Percentiles rank a stretch among this genome's conserved stretches.
Conservation (phyloP, 2,888 invertebrate species). For the Prosopocoilus inquinatus region DNA sequence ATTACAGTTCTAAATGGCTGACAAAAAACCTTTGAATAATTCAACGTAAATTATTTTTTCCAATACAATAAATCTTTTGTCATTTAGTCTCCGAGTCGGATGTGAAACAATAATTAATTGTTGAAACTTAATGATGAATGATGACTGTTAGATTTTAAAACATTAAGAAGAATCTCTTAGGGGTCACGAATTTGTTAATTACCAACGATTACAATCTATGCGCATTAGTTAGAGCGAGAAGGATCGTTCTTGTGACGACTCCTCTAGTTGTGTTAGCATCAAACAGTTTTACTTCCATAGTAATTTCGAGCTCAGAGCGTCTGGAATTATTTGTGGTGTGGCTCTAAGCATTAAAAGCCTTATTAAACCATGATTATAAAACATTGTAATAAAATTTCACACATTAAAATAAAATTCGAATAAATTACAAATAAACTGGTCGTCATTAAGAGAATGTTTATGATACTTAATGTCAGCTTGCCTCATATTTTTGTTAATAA, state of each 20-base stretch:
- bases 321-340: constrained; percentile 43
- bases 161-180: constrained; percentile 43
- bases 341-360: constrained; percentile 48
- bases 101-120: constrained; percentile 50
- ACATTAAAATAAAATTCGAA: constrained; percentile 54
- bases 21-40: constrained; percentile 30
- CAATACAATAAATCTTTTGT: constrained; percentile 51
- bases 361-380: constrained; percentile 54
- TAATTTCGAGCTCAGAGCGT: constrained; percentile 6
- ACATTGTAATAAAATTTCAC: constrained; percentile 54
- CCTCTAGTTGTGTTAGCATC: not conserved
- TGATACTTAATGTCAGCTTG: constrained; percentile 49
- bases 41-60: constrained; percentile 49
- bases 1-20: constrained; percentile 16
- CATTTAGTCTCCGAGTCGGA: constrained; percentile 39
- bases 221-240: constrained; percentile 33
- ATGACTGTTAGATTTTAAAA: constrained; percentile 49
- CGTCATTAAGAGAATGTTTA: constrained; percentile 52
- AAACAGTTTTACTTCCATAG: not conserved
- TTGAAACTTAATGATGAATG: constrained; percentile 50
- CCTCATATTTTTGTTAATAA: constrained; percentile 54
- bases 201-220: constrained; percentile 46
- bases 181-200: constrained; percentile 53
- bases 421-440: constrained; percentile 53
- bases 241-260: not conserved